A percentile compares a stretch with the other conserved stretches of the same genome.
phyloP scores from a whole-genome alignment of 2,888 invertebrate species.

The Argyresthia albistria region DNA sequence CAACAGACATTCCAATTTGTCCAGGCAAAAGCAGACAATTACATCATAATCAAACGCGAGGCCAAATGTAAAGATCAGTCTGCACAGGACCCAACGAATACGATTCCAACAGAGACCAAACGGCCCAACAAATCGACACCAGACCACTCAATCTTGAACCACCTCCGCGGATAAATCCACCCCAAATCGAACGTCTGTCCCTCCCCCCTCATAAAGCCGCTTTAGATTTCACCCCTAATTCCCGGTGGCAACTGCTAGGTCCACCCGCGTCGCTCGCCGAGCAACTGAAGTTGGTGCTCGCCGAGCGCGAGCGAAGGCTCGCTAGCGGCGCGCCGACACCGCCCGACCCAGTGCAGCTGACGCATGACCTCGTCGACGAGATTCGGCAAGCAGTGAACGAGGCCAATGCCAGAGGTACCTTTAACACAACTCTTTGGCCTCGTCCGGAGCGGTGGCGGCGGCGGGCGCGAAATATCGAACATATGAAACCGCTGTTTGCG shows the following conservation, averaged over 20 bases:
- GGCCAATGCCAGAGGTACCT: conserved; percentile 86
- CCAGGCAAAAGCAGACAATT: no score
- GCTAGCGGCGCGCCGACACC: conserved; percentile 8
- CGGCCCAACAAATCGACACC: background rate
- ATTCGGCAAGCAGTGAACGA: conserved; percentile 91
- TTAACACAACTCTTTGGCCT: background rate
- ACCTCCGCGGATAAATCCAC: background rate
- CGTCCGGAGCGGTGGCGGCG: background rate
- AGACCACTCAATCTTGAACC: background rate
- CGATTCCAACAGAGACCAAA: background rate
- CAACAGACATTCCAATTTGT: no score
- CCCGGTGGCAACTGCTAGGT: conserved; percentile 39
- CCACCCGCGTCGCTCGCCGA: conserved; percentile 87
- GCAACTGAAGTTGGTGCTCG: conserved; percentile 88
- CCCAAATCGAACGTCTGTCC: background rate
- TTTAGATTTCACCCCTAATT: background rate
- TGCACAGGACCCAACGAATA: no score
- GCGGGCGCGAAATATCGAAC: no score
- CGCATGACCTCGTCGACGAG: conserved; percentile 88
- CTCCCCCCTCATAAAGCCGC: background rate
- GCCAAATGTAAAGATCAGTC: no score
- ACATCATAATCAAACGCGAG: no score
- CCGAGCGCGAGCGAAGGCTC: conserved; percentile 76
- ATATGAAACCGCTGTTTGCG: no score
- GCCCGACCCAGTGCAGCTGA: conserved; percentile 79